phyloP scores from a whole-genome alignment of 1,140 invertebrate genomes.

The Drosophila sp. region DNA sequence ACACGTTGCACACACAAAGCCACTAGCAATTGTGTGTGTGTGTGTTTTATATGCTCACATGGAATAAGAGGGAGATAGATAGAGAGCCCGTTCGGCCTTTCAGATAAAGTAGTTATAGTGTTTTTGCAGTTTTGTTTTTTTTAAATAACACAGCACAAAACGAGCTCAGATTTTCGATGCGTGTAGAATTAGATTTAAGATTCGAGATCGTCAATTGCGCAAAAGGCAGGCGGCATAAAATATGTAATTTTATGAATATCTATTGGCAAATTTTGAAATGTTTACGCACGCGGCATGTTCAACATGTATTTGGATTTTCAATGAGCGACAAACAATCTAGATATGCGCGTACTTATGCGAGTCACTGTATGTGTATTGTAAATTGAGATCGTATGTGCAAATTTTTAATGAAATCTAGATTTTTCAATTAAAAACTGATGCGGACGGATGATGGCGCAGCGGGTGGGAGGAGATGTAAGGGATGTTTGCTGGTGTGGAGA shows the following conservation, averaged over 20 bases:
- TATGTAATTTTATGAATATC: conserved; percentile 53
- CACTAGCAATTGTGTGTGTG: not conserved
- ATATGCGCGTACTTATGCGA: conserved; percentile 19
- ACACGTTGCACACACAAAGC: conserved; percentile 20
- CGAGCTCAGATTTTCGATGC: conserved; percentile 44
- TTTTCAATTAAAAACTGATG: conserved; percentile 55
- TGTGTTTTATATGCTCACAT: conserved; percentile 10
- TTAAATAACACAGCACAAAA: conserved; percentile 26
- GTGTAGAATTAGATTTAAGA: conserved; percentile 48
- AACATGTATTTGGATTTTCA: conserved; percentile 58
- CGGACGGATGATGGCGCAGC: conserved; percentile 23
- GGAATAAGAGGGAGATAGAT: conserved; percentile 13
- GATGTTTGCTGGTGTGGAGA: not conserved
- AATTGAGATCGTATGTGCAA: conserved; percentile 27
- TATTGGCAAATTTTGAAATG: conserved; percentile 58
- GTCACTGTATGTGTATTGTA: not conserved
- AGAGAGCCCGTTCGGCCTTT: conserved; percentile 45
- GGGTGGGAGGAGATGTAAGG: not conserved
- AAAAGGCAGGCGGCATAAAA: conserved; percentile 45
- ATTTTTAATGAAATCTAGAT: conserved; percentile 50
- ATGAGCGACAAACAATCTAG: conserved; percentile 55
- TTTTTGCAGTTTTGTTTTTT: conserved; percentile 35
- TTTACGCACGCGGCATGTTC: conserved; percentile 58
- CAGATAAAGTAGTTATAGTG: conserved; percentile 36
- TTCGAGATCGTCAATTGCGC: conserved; percentile 45